Conservation (phyloP, 1,140 invertebrate species). For the Oscheius sp. region DNA sequence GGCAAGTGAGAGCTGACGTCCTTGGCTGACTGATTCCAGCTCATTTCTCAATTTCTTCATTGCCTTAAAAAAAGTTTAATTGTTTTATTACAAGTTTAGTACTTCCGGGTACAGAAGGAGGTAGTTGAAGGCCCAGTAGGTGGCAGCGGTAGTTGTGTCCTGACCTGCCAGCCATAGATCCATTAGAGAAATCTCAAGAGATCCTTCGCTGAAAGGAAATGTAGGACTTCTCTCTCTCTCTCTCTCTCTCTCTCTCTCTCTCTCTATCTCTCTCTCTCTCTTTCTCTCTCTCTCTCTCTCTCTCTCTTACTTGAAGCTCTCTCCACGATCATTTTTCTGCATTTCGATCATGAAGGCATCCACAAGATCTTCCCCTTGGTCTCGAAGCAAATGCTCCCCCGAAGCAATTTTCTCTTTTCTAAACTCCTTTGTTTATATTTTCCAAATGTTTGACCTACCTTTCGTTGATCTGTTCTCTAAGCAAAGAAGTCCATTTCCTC, state of each 20-base stretch:
- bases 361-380: constrained; percentile 62
- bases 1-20: background rate
- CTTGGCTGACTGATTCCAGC: constrained; percentile 13
- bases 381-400: constrained; percentile 60
- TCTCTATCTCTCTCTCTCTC: too few relatives aligned
- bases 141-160: constrained; percentile 26
- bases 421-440: background rate
- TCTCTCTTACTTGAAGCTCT: constrained; percentile 3
- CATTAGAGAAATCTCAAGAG: constrained; percentile 1
- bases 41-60: constrained; percentile 21
- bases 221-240: background rate
- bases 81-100: background rate
- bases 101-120: constrained; percentile 30
- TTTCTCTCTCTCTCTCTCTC: too few relatives aligned
- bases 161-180: constrained; percentile 36
- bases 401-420: constrained; percentile 13
- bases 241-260: too few relatives aligned
- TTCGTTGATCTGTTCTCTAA: constrained; percentile 12
- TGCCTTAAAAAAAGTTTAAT: background rate
- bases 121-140: constrained; percentile 24
- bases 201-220: constrained; percentile 19
- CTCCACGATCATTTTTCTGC: constrained; percentile 28
- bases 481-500: constrained; percentile 28
- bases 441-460: background rate
- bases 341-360: constrained; percentile 65